Percentiles rank a stretch among this genome's conserved stretches.
Conservation (phyloP, 1,140 invertebrate species). For the Agrilus planipennis region DNA sequence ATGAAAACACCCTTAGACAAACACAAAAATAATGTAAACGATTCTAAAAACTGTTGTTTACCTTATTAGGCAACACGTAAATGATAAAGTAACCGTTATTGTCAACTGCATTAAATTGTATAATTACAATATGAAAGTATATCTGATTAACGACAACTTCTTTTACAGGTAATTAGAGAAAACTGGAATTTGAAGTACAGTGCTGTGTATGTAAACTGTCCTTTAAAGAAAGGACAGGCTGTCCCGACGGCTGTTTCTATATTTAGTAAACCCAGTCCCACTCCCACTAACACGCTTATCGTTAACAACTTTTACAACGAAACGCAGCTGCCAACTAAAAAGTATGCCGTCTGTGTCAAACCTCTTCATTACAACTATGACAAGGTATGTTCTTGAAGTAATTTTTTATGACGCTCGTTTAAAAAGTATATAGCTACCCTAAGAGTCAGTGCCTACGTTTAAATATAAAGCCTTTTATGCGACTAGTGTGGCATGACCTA, state of each 20-base stretch:
- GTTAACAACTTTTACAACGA: conserved; percentile 42
- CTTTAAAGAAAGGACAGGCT: conserved; percentile 45
- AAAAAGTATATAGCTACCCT: no score
- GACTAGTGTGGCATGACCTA: no score
- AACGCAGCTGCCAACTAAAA: conserved; percentile 35
- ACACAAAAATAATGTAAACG: no score
- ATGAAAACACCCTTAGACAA: no score
- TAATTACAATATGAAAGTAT: conserved; percentile 5
- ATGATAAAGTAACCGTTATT: not conserved
- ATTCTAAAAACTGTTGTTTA: not conserved
- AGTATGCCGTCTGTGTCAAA: conserved; percentile 84
- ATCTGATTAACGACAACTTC: conserved; percentile 15
- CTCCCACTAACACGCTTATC: conserved; percentile 50
- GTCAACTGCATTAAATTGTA: not conserved
- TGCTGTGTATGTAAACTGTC: conserved; percentile 78
- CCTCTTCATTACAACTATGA: conserved; percentile 87
- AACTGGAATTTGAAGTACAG: conserved; percentile 93
- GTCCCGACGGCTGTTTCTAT: conserved; percentile 56
- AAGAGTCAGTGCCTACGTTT: no score
- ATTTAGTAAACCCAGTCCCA: conserved; percentile 42
- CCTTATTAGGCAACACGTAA: not conserved
- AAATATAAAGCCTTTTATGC: no score
- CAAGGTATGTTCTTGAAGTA: conserved; percentile 45
- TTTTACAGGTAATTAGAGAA: conserved; percentile 78
- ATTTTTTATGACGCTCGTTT: not conserved